A percentile compares a stretch with the other conserved stretches of the same genome.
Evolutionary conservation across 1,140 invertebrate species (phyloP).

Genomic region (Hesperophylax magnus): DNA sequence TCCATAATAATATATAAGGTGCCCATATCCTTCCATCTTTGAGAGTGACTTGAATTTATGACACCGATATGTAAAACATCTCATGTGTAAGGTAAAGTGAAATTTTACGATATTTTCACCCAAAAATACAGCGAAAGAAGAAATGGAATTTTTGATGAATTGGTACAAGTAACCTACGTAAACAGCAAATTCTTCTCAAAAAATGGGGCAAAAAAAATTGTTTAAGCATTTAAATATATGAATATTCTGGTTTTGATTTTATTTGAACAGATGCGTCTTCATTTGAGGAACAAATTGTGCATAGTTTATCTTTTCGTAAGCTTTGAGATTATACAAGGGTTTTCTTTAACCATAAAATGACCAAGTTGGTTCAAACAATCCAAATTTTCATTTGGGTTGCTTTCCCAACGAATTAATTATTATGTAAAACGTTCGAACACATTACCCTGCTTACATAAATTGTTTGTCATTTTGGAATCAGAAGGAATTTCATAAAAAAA

Average conservation of each 20-base stretch:
- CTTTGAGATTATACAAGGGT: constrained; percentile 21
- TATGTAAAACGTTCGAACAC: neutral
- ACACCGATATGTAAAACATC: neutral
- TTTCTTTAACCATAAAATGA: constrained; percentile 15
- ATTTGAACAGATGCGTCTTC: constrained; percentile 45
- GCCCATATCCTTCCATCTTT: neutral
- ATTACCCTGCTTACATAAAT: neutral
- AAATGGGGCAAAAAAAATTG: too few relatives aligned
- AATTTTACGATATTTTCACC: too few relatives aligned
- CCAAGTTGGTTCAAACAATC: neutral
- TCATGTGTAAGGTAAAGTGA: too few relatives aligned
- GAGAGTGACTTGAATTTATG: neutral
- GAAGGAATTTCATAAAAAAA: too few relatives aligned
- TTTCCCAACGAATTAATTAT: neutral
- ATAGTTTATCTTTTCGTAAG: constrained; percentile 44
- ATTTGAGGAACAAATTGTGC: constrained; percentile 48
- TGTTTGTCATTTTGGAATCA: neutral
- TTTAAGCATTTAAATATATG: constrained; percentile 28
- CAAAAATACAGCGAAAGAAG: too few relatives aligned
- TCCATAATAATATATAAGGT: too few relatives aligned
- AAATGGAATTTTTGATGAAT: too few relatives aligned
- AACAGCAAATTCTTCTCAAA: too few relatives aligned
- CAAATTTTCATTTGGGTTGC: neutral
- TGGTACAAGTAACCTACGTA: too few relatives aligned
- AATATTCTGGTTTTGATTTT: constrained; percentile 25